These are phyloP conservation scores for Petrolisthes manimaculis DNA, from an alignment of 2,888 invertebrate genomes.

Conservation along the genomic window DNA sequence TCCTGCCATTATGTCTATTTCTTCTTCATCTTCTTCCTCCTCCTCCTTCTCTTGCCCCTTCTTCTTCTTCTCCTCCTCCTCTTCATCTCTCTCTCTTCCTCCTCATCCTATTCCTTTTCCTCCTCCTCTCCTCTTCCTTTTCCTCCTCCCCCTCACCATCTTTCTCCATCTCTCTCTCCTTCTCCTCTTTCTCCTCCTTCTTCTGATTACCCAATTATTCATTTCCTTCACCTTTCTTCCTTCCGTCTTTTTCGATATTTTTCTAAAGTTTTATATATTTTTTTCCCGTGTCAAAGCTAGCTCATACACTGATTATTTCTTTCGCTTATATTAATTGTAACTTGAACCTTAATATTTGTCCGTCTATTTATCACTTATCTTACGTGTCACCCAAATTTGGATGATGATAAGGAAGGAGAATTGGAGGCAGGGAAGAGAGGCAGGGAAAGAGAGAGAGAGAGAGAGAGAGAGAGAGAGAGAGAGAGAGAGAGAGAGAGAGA, in stretches of 20 bases:
- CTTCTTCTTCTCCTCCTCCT: not conserved
- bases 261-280: not conserved
- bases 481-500: not conserved
- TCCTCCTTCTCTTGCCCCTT: not conserved
- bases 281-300: too few relatives aligned
- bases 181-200: not conserved
- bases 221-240: not conserved
- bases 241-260: not conserved
- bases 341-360: not conserved
- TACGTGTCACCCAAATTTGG: not conserved
- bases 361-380: not conserved
- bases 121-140: not conserved
- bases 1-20: not conserved
- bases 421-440: too few relatives aligned
- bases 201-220: not conserved
- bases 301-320: not conserved
- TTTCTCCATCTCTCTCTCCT: not conserved
- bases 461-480: not conserved
- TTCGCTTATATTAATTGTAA: not conserved
- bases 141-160: not conserved
- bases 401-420: too few relatives aligned
- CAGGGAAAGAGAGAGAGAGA: too few relatives aligned
- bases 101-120: not conserved
- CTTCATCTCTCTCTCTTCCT: not conserved
- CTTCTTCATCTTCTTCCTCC: too few relatives aligned